phyloP scores from a whole-genome alignment of 2,113 vertebrate species.

The Hemichromis elongatus region DNA sequence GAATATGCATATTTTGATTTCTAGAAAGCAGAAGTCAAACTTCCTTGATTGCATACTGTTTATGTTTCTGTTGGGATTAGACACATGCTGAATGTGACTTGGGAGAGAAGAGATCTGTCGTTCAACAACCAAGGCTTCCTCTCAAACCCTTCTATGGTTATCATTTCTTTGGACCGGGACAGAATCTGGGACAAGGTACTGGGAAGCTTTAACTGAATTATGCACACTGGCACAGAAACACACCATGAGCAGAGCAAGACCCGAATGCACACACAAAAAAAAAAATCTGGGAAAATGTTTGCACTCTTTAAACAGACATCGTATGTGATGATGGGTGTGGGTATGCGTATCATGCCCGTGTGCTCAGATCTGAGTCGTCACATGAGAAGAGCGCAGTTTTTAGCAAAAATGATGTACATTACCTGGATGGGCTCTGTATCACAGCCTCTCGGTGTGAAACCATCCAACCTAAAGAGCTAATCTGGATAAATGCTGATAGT shows the following conservation, averaged over 20 bases:
- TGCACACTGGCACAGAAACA: not conserved
- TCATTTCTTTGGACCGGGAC: conserved; percentile 89
- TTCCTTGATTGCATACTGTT: conserved; percentile 2
- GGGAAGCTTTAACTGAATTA: not conserved
- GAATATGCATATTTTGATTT: conserved; percentile 21
- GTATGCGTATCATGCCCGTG: not conserved
- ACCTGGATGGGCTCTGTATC: not conserved
- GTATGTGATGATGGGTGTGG: not conserved
- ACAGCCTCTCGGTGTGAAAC: not conserved
- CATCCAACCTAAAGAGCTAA: not conserved
- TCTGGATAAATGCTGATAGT: not conserved
- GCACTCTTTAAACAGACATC: not conserved
- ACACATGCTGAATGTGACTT: conserved; percentile 92
- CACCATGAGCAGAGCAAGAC: not conserved
- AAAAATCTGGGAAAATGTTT: not conserved
- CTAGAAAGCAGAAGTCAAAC: not conserved
- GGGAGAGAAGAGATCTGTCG: conserved; percentile 90
- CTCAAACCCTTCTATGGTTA: conserved; percentile 88
- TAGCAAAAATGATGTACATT: not conserved
- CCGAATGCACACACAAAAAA: not conserved
- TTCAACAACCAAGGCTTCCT: conserved; percentile 93
- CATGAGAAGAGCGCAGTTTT: not conserved
- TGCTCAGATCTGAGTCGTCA: not conserved
- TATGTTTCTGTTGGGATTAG: conserved; percentile 53
- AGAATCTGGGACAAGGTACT: conserved; percentile 95